Conservation (phyloP, 1,140 invertebrate species). For the Bombus cullumanus region DNA sequence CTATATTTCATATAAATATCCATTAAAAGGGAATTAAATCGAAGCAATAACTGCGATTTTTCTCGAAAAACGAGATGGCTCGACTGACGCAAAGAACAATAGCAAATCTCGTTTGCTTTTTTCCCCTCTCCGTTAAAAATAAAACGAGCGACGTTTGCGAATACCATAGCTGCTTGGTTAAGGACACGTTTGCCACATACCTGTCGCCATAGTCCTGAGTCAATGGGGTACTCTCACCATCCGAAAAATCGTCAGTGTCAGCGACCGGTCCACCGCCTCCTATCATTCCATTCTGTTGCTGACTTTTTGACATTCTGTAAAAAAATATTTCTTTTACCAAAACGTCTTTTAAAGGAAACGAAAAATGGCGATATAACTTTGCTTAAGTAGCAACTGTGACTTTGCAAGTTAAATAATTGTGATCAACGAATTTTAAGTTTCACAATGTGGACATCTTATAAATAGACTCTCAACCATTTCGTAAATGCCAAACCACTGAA, state of each 20-base stretch:
- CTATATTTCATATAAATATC: not conserved
- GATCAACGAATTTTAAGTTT: not conserved
- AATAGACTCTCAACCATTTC: not conserved
- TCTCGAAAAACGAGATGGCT: not conserved
- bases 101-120: not conserved
- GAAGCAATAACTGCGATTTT: not conserved
- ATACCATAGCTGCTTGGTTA: not conserved
- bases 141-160: slow-evolving; percentile 3
- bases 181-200: slow-evolving; percentile 81
- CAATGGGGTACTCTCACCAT: slow-evolving; percentile 92
- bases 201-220: slow-evolving; percentile 93
- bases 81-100: not conserved
- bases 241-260: slow-evolving; percentile 90
- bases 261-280: slow-evolving; percentile 85
- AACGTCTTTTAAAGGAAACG: not conserved
- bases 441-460: not conserved
- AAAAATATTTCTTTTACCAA: not conserved
- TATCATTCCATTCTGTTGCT: slow-evolving; percentile 84
- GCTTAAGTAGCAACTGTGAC: not conserved
- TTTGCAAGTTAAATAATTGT: not conserved
- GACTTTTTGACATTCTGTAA: slow-evolving; percentile 78
- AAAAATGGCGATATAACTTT: not conserved
- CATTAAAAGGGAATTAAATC: not conserved
- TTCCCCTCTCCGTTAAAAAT: not conserved
- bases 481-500: not conserved